Evolutionary conservation across 2,797 vertebrate species (phyloP).

Genomic region (Xerus rutilus): DNA sequence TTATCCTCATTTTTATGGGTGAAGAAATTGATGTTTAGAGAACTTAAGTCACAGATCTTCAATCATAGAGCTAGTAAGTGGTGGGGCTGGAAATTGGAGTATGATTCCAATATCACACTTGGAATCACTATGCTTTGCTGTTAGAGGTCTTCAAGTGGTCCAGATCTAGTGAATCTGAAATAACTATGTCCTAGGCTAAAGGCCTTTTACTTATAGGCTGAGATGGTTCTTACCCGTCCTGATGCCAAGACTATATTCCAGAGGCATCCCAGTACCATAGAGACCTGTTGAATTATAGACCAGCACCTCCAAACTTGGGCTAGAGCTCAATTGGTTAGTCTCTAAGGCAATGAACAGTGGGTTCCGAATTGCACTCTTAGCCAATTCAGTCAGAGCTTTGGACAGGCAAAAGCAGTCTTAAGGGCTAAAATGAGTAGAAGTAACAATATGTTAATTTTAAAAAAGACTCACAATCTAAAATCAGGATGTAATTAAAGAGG

Average conservation of each 20-base stretch:
- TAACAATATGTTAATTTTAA: constrained; percentile 52
- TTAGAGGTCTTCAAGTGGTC: not conserved
- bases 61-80: constrained; percentile 41
- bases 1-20: not conserved
- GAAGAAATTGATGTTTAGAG: not conserved
- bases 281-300: constrained; percentile 32
- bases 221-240: constrained; percentile 11
- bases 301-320: not conserved
- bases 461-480: constrained; percentile 63
- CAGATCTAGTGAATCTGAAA: constrained; percentile 28
- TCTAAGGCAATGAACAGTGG: not conserved
- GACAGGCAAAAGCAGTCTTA: not conserved
- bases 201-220: not conserved
- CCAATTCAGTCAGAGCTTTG: not conserved
- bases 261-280: not conserved
- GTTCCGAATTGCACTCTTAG: constrained; percentile 44
- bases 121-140: constrained; percentile 40
- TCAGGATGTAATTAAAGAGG: constrained; percentile 68
- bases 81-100: constrained; percentile 26
- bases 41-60: constrained; percentile 45
- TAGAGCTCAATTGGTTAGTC: not conserved
- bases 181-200: not conserved
- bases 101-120: constrained; percentile 16
- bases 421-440: constrained; percentile 42
- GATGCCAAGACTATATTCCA: not conserved